Base-by-base conservation (phyloP, 1,140 invertebrate species). In the Patella vulgata region DNA sequence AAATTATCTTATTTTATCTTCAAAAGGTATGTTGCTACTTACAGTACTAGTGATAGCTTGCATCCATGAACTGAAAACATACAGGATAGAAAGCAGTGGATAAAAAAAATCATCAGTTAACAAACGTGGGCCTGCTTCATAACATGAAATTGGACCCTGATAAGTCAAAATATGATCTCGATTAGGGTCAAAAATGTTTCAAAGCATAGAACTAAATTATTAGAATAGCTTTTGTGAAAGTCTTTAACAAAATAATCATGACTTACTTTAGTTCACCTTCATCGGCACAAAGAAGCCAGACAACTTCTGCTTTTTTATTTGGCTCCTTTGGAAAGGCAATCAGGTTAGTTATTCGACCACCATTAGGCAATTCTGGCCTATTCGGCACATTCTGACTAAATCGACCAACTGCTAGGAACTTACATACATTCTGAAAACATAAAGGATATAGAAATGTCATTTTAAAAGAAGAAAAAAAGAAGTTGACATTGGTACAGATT, bases 331-430 rank as follows among this genome's bases (percentile, higher is more conserved):
- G 72, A n/a, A 67, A 51, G 4, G 58, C 66, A 28, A 71, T 65
- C 54, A 74, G 30, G 47, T 62, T 48, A 17, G 48, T 55, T 11
- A 63, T 51, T 12, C 33, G 25, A 21, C 40, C 48, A 25, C 66
- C 71, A 27, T 59, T 25, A 0, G 68, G 68, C 27, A 68, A 52
- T 12, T 59, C 61, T 30, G 71, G 71, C 19, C 48, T 19, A 5
- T 58, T 60, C 21, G 68, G 65, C 9, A 71, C 54, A 28, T 68
- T 46, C 39, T 62, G 50, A 33, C 59, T 65, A n/a, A 61, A 54
- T 23, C 46, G 50, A 14, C 71, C 71, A 17, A 71, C 66, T 33
- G 68, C 71, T 42, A 74, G 55, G 44, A 46, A 66, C 21, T 63
- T 59, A 43, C 66, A 68, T 19, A 66, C 48, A 21, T 66, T 59